These are phyloP conservation scores for Clarias gariepinus DNA, from an alignment of 2,113 vertebrate species.

Conservation along the genomic window DNA sequence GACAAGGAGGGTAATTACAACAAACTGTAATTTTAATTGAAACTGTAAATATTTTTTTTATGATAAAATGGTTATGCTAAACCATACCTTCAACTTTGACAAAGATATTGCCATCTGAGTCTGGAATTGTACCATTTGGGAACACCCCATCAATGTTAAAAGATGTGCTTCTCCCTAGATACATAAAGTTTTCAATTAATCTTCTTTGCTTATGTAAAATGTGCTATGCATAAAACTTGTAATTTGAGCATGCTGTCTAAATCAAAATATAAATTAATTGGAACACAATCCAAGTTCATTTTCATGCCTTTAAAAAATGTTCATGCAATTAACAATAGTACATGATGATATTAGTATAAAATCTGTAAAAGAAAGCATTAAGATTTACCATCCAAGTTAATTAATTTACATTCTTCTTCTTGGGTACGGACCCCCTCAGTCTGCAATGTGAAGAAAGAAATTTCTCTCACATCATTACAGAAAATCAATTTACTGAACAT, in stretches of 20 bases:
- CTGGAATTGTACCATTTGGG: constrained; percentile 65
- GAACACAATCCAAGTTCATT: neutral
- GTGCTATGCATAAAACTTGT: neutral
- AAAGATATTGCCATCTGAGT: constrained; percentile 63
- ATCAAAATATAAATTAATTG: neutral
- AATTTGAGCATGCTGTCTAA: neutral
- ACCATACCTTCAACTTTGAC: constrained; percentile 66
- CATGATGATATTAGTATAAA: neutral
- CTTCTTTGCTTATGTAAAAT: neutral
- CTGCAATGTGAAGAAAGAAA: constrained; percentile 56
- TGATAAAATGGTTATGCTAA: neutral
- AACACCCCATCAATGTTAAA: constrained; percentile 55
- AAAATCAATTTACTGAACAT: neutral
- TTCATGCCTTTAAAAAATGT: neutral
- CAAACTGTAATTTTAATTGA: neutral
- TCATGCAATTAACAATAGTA: neutral
- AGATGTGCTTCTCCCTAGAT: constrained; percentile 51
- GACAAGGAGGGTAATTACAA: neutral
- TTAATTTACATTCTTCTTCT: constrained; percentile 39
- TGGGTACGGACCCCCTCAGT: constrained; percentile 63
- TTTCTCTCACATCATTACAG: neutral
- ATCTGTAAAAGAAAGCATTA: neutral
- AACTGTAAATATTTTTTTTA: no score
- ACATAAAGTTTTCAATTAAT: constrained; percentile 13
- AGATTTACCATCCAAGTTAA: constrained; percentile 64